Evolutionary conservation across 2,888 invertebrate genomes (phyloP), one percentile per base, ranked within the genome.

Genomic region (Lithophane semibrunnea): DNA sequence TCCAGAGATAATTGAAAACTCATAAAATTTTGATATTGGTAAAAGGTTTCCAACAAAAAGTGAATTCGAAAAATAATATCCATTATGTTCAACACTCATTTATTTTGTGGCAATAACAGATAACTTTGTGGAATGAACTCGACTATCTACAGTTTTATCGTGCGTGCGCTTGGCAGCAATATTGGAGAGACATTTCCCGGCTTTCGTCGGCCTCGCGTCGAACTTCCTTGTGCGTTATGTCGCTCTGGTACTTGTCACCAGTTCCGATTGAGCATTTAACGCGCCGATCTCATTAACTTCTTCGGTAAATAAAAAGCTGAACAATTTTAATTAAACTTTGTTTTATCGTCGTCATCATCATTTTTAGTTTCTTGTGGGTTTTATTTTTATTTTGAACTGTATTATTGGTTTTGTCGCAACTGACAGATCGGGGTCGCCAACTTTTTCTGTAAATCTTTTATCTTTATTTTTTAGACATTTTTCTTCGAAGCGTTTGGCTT

Each of bases 171-270:
- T 80, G 85, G 75, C 80, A 75, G 84, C 80, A 81, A 85, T 86
- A 88, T 86, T 82, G 87, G 87, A 89, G 91, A 89, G 90, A 91
- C 91, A 91, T 91, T 92, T 90, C 90, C 89, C 89, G 88, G 88
- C 91, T 90, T 90, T 90, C 89, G 91, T 87, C 88, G 88, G 90
- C 89, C 90, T 90, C 91, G 88, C 89, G 86, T 79, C 88, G 86
- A 88, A 92, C 89, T 92, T 94, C 93, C 90, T 92, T 83, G 86
- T 86, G 85, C 83, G 84, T 91, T 92, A 93, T 96, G 95, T 83
- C 76, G 88, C 90, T 91, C 95, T 96, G 91, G 96, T 96, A 96
- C 92, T 93, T 96, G 96, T 96, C 96, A 96, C 95, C 95, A 93
- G 93, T 89, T 92, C 83, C 93, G 94, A 94, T 94, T 94, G 94